These are phyloP conservation scores for Petromus typicus DNA, from an alignment of 2,113 vertebrate genomes.

Conservation along the genomic window DNA sequence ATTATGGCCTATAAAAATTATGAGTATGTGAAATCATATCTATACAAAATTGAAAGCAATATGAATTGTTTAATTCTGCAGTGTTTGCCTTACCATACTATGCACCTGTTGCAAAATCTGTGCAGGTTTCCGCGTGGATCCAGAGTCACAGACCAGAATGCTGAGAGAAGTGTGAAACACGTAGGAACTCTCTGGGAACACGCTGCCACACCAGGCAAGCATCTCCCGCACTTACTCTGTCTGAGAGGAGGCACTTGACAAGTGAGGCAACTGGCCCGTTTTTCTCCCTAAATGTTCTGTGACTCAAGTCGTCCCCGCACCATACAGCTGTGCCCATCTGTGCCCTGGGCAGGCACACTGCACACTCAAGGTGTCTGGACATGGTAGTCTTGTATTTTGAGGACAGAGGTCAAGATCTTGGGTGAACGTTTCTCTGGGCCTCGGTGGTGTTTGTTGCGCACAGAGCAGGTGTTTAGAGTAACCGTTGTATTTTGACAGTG, in stretches of 20 bases:
- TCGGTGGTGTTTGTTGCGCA: neutral
- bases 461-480: neutral
- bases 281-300: neutral
- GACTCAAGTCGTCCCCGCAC: rapidly evolving
- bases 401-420: neutral
- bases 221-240: neutral
- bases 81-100: neutral
- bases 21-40: neutral
- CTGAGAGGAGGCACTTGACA: neutral
- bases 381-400: neutral
- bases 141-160: neutral
- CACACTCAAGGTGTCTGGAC: neutral
- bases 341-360: neutral
- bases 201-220: neutral
- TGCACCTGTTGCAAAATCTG: neutral
- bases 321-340: neutral
- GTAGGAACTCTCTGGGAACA: neutral
- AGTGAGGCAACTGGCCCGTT: neutral
- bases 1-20: neutral
- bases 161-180: neutral
- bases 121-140: neutral
- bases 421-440: neutral
- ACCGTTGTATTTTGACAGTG: neutral
- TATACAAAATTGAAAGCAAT: neutral
- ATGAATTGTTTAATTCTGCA: neutral